Conservation (phyloP, 2,888 invertebrate species). For the Belgica antarctica region DNA sequence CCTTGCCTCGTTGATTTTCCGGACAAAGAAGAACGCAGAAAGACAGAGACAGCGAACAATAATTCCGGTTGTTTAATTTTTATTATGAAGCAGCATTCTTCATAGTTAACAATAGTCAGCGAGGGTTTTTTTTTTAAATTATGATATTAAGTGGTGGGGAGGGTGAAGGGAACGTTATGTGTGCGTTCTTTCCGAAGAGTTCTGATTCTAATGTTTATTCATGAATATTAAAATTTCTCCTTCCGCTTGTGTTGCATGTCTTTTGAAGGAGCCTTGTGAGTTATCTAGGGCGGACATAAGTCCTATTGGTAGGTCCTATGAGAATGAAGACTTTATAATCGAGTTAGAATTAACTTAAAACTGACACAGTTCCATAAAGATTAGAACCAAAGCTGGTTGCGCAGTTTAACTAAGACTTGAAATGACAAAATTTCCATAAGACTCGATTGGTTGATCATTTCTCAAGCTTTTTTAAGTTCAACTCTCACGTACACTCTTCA, state of each 20-base stretch:
- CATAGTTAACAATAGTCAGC: neutral
- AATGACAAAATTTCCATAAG: too few species aligned
- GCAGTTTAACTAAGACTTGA: too few species aligned
- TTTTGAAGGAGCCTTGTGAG: too few species aligned
- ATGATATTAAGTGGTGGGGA: neutral
- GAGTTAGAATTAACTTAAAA: too few species aligned
- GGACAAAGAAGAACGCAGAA: neutral
- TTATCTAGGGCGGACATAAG: too few species aligned
- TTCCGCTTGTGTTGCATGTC: neutral
- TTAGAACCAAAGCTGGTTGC: too few species aligned
- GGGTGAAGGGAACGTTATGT: neutral
- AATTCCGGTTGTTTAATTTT: neutral
- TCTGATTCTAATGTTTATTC: conserved; percentile 5
- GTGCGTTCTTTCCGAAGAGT: neutral
- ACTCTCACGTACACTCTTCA: too few species aligned
- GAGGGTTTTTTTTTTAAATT: neutral
- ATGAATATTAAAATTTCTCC: conserved; percentile 9
- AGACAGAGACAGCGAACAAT: neutral
- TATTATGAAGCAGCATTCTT: neutral
- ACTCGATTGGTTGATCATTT: too few species aligned
- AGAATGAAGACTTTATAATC: too few species aligned
- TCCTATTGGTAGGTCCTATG: too few species aligned
- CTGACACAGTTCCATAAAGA: too few species aligned
- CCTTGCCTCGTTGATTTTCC: neutral
- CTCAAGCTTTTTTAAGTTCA: too few species aligned